Percentiles rank a stretch among this genome's conserved stretches.
Evolutionary conservation across 2,113 vertebrate species (phyloP).

Genomic region (Atrichornis clamosus): DNA sequence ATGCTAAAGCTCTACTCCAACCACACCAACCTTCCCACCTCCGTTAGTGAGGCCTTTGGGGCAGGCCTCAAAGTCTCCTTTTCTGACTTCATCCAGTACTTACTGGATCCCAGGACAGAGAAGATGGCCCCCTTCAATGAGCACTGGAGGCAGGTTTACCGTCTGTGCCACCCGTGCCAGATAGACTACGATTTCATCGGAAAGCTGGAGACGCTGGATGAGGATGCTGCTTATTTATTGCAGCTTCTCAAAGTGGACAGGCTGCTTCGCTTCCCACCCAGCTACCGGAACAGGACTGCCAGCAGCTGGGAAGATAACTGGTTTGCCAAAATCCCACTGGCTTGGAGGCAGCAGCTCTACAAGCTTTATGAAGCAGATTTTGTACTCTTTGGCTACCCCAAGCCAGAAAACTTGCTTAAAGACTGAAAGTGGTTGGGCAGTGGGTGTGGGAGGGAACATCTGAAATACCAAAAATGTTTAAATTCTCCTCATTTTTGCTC

Average conservation of each 20-base stretch:
- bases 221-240: constrained; percentile 88
- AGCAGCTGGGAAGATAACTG: constrained; percentile 91
- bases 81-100: constrained; percentile 91
- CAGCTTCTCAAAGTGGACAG: constrained; percentile 87
- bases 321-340: constrained; percentile 86
- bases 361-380: constrained; percentile 94
- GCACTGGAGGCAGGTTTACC: constrained; percentile 94
- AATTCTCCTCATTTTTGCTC: constrained; percentile 12
- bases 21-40: constrained; percentile 80
- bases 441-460: not conserved
- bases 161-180: constrained; percentile 96
- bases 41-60: constrained; percentile 84
- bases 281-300: constrained; percentile 86
- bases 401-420: constrained; percentile 86
- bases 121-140: constrained; percentile 90
- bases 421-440: constrained; percentile 63
- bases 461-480: constrained; percentile 49
- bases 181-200: constrained; percentile 98
- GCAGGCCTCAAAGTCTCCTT: constrained; percentile 86
- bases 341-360: constrained; percentile 86
- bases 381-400: constrained; percentile 92
- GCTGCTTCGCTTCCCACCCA: constrained; percentile 87
- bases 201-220: constrained; percentile 91
- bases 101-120: constrained; percentile 92
- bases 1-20: constrained; percentile 89